Conservation (phyloP, 2,113 vertebrate genomes). For the Microcebus ravelobensis region DNA sequence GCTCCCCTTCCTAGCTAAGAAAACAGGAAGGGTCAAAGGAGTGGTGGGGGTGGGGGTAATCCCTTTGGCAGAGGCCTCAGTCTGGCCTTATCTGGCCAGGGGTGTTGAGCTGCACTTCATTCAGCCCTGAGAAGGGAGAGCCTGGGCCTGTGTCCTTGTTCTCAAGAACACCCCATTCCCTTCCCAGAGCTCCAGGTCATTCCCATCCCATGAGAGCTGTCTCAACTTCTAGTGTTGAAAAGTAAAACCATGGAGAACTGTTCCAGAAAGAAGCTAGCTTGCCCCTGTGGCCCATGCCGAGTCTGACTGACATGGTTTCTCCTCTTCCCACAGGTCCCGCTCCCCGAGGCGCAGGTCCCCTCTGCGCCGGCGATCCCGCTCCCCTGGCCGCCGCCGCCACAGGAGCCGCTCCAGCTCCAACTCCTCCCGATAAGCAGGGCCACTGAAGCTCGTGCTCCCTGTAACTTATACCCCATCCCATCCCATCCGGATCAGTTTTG, state of each 20-base stretch:
- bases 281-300: too few relatives aligned
- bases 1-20: background rate
- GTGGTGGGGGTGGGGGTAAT: too few relatives aligned
- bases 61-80: background rate
- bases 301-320: background rate
- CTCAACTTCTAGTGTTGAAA: background rate
- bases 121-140: too few relatives aligned
- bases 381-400: conserved; percentile 95
- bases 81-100: background rate
- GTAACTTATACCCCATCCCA: conserved; percentile 76
- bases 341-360: conserved; percentile 97
- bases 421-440: conserved; percentile 92
- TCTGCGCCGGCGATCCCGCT: conserved; percentile 93
- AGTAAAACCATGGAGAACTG: background rate
- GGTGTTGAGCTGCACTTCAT: too few relatives aligned
- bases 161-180: background rate
- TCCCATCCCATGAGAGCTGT: background rate
- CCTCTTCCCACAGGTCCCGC: conserved; percentile 88
- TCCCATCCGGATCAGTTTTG: conserved; percentile 69
- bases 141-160: background rate
- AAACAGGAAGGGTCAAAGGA: background rate
- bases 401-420: conserved; percentile 98
- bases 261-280: background rate
- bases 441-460: conserved; percentile 70
- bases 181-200: background rate